A percentile compares a stretch with the other conserved stretches of the same genome.
Conservation (phyloP, 1,140 invertebrate species). For the Trinorchestia longiramus region DNA sequence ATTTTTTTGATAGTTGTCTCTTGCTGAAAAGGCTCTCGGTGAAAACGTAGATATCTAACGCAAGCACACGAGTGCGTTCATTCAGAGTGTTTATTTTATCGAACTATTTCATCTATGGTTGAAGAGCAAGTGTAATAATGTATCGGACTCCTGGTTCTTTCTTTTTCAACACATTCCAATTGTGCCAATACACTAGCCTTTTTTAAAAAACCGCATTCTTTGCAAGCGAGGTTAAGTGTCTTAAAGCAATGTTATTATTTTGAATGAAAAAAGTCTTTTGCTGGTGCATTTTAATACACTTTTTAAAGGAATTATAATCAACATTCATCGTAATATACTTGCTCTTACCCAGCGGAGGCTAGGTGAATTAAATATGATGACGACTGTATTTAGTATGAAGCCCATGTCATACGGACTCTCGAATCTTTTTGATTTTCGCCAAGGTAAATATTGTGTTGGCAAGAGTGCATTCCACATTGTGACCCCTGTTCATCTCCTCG, state of each 20-base stretch:
- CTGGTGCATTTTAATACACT: neutral
- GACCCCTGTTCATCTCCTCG: neutral
- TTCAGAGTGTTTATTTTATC: neutral
- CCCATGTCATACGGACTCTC: no score
- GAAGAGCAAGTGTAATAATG: neutral
- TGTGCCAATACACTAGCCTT: neutral
- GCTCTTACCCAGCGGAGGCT: neutral
- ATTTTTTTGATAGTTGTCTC: neutral
- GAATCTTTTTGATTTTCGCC: no score
- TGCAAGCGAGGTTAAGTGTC: neutral
- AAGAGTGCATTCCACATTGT: neutral
- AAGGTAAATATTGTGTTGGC: no score
- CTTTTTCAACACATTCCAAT: neutral
- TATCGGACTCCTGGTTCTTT: neutral
- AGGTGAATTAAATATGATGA: neutral
- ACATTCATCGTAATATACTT: neutral
- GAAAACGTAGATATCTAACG: neutral
- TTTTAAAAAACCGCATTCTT: neutral
- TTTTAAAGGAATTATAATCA: neutral
- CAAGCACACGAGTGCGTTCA: neutral
- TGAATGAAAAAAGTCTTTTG: neutral
- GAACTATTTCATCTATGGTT: neutral
- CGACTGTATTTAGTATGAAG: no score
- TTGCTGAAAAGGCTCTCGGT: neutral
- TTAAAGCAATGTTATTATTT: neutral